Base-by-base conservation (phyloP, 1,140 invertebrate genomes). In the Bactericera cockerelli region DNA sequence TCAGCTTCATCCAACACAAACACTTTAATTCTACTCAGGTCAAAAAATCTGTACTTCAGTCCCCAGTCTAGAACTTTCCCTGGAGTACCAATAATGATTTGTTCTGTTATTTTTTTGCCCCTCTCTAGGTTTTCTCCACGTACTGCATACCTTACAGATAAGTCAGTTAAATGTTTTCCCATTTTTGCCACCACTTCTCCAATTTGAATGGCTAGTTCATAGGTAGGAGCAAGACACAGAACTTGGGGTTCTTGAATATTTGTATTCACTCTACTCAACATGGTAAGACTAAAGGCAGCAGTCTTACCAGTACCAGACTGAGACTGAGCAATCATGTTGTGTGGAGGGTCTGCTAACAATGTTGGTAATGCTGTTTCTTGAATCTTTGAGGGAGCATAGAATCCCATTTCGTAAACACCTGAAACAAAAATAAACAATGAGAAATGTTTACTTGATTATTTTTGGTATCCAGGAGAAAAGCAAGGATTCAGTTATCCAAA, bases 291-390 rank as follows among this genome's bases (percentile, higher is more conserved):
- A 79, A 99, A 99, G 11, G 95, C 93, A 57, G 96, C 95, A 11
- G 96, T 99, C 81, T 99, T 99, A 49, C 96, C 96, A 62, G 96
- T 99, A 55, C 96, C 96, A 62, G 92, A 97, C 68, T 99, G 96
- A 59, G 93, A 96, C 72, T 99, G 96, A 2, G 96, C 96, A 66
- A 99, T 98, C 82, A 99, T 88, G 74, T 99, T 98, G 70, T 89
- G 84, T 36, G 92, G 92, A 8, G 93, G 94, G 76, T 97, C 87
- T 53, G 88, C 89, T 16, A 98, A 73, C 19, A 99, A 74, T 39
- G 88, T 87, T 14, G 96, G 95, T 61, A 99, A 75, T 11, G 93
- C 93, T 39, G 90, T 91, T 79, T 98, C 94, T 76, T 97, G 89
- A 68, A 99, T 99, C 79, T 96, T 97, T 1, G 94, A 98, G 13